Base-by-base conservation (phyloP, 2,888 invertebrate species). In the Abscondita cerata region DNA sequence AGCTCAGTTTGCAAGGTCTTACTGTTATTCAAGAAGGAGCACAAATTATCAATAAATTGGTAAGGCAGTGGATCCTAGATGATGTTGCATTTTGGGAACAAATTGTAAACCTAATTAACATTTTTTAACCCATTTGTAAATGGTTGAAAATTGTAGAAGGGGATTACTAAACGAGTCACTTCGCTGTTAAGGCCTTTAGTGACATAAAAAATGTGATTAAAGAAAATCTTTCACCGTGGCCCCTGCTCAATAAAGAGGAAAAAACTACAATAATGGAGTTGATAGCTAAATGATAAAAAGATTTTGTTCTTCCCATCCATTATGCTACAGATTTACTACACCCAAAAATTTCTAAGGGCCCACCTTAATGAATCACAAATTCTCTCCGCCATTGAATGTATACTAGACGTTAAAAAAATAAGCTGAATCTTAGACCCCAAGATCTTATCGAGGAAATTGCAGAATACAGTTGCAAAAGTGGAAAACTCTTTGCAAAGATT, bases 141-240 rank as follows among this genome's bases (percentile, higher is more conserved):
- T 38, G 38, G 38, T 38, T 38, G 11, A 38, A 38, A 38, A 38
- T 38, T 12, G 38, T 38, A 38, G 38, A 38, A 38, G 38, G 38
- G 11, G 38, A n/a, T 38, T 38, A 38, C 12, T 3, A 13, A 4
- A 38, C 38, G 4, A 38, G 8, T 12, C 38, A 38, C n/a, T 38
- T 38, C 12, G 38, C 38, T 38, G 38, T 38, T 6, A 38, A 38
- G 12, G 11, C 8, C 8, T 4, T n/a, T n/a, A n/a, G n/a, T n/a
- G n/a, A n/a, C n/a, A n/a, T n/a, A n/a, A n/a, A n/a, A n/a, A n/a
- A n/a, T 4, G 38, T 38, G 11, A 38, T 38, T 12, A 9, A 38
- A 11, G 11, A 38, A 3, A 38, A 38, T 11, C 38, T 38, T 38
- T 3, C 38, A 38, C 11, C 11, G 38, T 38, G 4, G 3, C 12